phyloP scores from a whole-genome alignment of 2,888 invertebrate species.

The Ennomos quercinarius region DNA sequence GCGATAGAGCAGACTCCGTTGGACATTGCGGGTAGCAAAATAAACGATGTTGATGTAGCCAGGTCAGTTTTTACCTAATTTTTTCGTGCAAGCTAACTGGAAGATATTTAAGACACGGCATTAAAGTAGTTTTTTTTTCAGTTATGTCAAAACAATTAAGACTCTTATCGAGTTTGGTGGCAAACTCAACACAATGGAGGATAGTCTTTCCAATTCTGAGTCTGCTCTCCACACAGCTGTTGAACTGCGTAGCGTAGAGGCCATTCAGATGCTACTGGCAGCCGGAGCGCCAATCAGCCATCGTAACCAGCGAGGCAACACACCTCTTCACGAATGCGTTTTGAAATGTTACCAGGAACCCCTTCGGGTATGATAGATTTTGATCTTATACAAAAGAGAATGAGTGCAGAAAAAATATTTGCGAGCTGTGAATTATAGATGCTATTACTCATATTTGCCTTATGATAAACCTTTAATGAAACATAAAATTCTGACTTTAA shows the following conservation, averaged over 20 bases:
- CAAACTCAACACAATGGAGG: background rate
- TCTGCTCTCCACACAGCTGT: slow-evolving; percentile 42
- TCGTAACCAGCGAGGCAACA: slow-evolving; percentile 37
- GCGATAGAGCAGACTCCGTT: slow-evolving; percentile 39
- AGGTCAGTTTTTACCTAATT: slow-evolving; percentile 5
- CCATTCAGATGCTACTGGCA: slow-evolving; percentile 29
- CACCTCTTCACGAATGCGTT: slow-evolving; percentile 46
- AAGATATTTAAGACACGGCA: no score
- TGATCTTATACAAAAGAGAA: no score
- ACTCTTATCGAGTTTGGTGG: slow-evolving; percentile 13
- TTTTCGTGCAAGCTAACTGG: background rate
- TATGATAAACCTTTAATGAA: no score
- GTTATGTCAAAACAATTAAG: slow-evolving; percentile 17
- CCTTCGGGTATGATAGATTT: slow-evolving; percentile 37
- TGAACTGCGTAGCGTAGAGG: slow-evolving; percentile 35
- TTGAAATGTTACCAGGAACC: slow-evolving; percentile 36
- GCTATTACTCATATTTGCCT: no score
- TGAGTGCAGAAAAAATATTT: no score
- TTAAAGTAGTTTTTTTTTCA: background rate
- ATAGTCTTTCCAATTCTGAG: background rate
- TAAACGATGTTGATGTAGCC: background rate
- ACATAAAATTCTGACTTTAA: no score
- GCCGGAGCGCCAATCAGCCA: slow-evolving; percentile 33
- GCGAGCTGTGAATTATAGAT: no score
- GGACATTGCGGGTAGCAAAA: slow-evolving; percentile 37